Evolutionary conservation across 2,113 vertebrate species (phyloP).

Genomic region (Murina feae): DNA sequence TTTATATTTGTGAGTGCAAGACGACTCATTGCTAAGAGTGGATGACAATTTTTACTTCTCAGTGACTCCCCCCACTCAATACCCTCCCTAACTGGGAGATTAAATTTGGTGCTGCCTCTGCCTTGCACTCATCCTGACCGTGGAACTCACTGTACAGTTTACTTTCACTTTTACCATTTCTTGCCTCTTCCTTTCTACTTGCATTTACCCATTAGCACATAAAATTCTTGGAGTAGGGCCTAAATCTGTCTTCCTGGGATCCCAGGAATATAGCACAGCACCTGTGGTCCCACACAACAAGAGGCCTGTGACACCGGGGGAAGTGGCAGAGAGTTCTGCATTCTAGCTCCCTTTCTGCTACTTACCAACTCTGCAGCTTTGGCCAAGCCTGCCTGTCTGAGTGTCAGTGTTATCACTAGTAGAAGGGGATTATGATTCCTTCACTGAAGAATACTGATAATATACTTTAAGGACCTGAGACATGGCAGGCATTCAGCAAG

Average conservation of each 20-base stretch:
- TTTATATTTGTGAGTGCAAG: not conserved
- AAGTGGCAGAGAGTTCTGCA: not conserved
- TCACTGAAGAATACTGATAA: not conserved
- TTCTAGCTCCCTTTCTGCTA: not conserved
- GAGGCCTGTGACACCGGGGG: not conserved
- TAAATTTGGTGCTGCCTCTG: too few relatives aligned
- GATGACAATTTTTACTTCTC: not conserved
- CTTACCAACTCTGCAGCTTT: not conserved
- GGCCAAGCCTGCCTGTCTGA: not conserved
- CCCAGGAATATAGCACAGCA: not conserved
- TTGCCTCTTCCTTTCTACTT: not conserved
- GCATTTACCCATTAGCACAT: not conserved
- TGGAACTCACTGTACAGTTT: not conserved
- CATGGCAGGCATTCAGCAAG: not conserved
- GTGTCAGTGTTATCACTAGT: not conserved
- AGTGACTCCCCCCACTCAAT: accelerated
- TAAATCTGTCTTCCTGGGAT: not conserved
- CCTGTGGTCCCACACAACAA: accelerated
- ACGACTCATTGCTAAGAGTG: not conserved
- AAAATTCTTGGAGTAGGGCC: not conserved
- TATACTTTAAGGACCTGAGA: not conserved
- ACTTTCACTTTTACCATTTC: too few relatives aligned
- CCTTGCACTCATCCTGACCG: not conserved
- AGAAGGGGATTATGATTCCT: not conserved
- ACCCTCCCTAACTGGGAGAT: not conserved